Evolutionary conservation across 2,888 invertebrate genomes (phyloP).

Genomic region (Morpho achilles): DNA sequence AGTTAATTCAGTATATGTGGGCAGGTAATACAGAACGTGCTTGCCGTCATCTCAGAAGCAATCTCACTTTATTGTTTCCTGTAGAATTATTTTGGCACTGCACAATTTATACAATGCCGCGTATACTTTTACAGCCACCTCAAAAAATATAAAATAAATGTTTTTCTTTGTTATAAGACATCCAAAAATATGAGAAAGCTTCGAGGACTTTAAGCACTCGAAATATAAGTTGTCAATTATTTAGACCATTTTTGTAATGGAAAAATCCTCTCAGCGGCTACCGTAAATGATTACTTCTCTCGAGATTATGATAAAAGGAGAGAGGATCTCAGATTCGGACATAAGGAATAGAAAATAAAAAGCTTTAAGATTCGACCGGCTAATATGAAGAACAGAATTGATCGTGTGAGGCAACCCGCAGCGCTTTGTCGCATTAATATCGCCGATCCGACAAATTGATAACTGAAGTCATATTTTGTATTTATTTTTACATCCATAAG

Average conservation of each 20-base stretch:
- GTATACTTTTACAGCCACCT: slow-evolving; percentile 52
- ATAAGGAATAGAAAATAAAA: slow-evolving; percentile 68
- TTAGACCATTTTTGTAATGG: slow-evolving; percentile 66
- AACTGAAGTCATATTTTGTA: slow-evolving; percentile 6
- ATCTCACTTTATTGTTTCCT: slow-evolving; percentile 32
- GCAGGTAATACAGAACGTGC: slow-evolving; percentile 16
- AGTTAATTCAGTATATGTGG: slow-evolving; percentile 7
- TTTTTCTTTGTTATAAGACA: slow-evolving; percentile 27
- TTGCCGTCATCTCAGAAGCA: slow-evolving; percentile 7
- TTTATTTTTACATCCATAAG: neutral
- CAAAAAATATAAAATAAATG: slow-evolving; percentile 49
- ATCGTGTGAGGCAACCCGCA: slow-evolving; percentile 36
- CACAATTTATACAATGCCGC: slow-evolving; percentile 46
- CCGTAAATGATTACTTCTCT: slow-evolving; percentile 66
- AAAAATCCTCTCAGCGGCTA: slow-evolving; percentile 66
- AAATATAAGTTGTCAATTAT: slow-evolving; percentile 68
- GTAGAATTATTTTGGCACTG: slow-evolving; percentile 48
- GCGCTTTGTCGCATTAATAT: slow-evolving; percentile 12
- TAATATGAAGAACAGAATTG: slow-evolving; percentile 56
- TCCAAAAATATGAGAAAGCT: slow-evolving; percentile 31
- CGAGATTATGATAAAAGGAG: slow-evolving; percentile 50
- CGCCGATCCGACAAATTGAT: slow-evolving; percentile 18
- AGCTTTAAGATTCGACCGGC: slow-evolving; percentile 61
- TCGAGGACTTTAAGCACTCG: slow-evolving; percentile 38
- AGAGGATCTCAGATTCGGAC: slow-evolving; percentile 38